Base-by-base conservation (phyloP, 2,797 vertebrate species). In the Phalloptychus januarius region DNA sequence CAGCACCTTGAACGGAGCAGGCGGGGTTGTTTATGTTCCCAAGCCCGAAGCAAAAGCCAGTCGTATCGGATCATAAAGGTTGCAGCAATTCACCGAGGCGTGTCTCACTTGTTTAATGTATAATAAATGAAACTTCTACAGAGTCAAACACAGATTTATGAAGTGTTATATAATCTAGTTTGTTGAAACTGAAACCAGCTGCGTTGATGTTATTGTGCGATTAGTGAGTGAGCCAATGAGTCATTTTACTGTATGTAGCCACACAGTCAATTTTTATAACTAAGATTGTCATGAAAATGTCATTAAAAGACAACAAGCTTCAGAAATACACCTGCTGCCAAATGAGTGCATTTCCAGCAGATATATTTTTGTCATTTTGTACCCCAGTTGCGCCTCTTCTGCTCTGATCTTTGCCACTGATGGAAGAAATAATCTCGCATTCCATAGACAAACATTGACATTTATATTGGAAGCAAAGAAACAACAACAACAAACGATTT, bases 1-100 rank as follows among this genome's bases (percentile, higher is more conserved):
- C 3, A n/a, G 20, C 1, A 20, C 50, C 15, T 13, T 28, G 52
- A 20, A n/a, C 20, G 3, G 3, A 70, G 6, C 40, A 46, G 18
- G 46, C 10, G 23, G 48, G 48, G 71, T 79, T 89, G 88, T 90
- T 89, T 86, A 79, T 67, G 65, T 83, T 46, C 25, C 67, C 36
- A 15, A 78, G 61, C 77, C 15, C 18, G n/a, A 10, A 73, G 61
- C 50, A 4, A 67, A 70, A 61, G 36, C 38, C 38, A 13, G 8
- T n/a, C 20, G 2, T 1, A 3, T 61, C 20, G 16, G 15, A 7
- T 31, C 18, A 2, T 6, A 80, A 56, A 86, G 77, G 75, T 56
- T 42, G 58, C 7, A 4, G 28, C 45, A 25, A 12, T 13, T 20
- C 7, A 45, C 20, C 0, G 28, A 42, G 4, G 4, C 0, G 2